Evolutionary conservation across 2,797 vertebrate genomes (phyloP).

Genomic region (Chiroxiphia lanceolata): DNA sequence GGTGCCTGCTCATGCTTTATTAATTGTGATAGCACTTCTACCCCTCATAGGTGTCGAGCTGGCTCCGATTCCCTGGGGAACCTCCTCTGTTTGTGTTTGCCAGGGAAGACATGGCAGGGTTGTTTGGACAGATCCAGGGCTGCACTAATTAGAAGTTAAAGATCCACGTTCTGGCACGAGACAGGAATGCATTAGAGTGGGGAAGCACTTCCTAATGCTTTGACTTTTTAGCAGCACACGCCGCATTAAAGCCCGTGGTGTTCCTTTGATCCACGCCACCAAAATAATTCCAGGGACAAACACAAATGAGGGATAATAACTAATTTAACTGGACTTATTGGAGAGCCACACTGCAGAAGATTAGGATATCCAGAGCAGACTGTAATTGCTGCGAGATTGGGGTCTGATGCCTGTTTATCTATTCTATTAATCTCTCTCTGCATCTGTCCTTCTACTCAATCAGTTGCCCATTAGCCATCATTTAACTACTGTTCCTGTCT

Average conservation of each 20-base stretch:
- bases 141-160: constrained; percentile 72
- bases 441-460: constrained; percentile 63
- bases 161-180: constrained; percentile 49
- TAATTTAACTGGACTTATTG: constrained; percentile 50
- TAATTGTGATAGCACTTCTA: not conserved
- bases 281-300: constrained; percentile 45
- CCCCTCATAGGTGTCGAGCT: not conserved
- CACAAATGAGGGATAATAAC: constrained; percentile 49
- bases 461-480: constrained; percentile 61
- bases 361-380: constrained; percentile 1
- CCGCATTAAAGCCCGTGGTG: constrained; percentile 9
- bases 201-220: constrained; percentile 33
- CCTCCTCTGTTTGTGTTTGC: constrained; percentile 41
- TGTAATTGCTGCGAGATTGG: constrained; percentile 32
- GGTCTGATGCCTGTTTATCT: constrained; percentile 52
- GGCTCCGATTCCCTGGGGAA: not conserved
- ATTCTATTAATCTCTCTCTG: constrained; percentile 54
- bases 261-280: constrained; percentile 56
- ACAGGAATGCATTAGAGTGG: constrained; percentile 43
- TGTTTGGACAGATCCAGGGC: constrained; percentile 64
- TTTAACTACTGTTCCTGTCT: constrained; percentile 33
- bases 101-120: not conserved
- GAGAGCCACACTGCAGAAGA: constrained; percentile 15
- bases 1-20: not conserved
- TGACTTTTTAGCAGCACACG: constrained; percentile 52